Conservation (phyloP, 2,888 invertebrate genomes). For the Myopa testacea region DNA sequence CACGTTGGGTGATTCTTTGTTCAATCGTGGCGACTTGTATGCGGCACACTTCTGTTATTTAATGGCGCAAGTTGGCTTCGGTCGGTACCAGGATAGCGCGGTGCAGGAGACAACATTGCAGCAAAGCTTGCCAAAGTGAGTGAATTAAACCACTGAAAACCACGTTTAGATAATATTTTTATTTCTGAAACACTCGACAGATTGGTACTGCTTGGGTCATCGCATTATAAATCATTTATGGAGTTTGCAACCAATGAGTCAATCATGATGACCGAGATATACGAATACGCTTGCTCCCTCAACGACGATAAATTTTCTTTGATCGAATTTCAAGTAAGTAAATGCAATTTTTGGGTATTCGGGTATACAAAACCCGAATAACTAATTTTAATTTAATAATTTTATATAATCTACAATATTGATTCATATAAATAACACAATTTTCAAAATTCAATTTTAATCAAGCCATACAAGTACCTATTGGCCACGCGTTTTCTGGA, state of each 20-base stretch:
- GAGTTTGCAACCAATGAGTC: constrained; percentile 84
- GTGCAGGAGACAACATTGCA: constrained; percentile 58
- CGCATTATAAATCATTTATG: constrained; percentile 74
- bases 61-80: constrained; percentile 72
- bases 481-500: constrained; percentile 83
- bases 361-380: neutral
- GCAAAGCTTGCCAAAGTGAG: constrained; percentile 59
- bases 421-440: neutral
- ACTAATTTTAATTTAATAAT: neutral
- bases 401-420: neutral
- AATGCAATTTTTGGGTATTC: neutral
- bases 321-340: constrained; percentile 77
- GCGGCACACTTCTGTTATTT: constrained; percentile 98
- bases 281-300: constrained; percentile 90
- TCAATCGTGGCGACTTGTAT: constrained; percentile 82
- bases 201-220: constrained; percentile 84
- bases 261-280: constrained; percentile 94
- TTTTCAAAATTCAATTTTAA: constrained; percentile 45
- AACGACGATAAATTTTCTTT: constrained; percentile 80
- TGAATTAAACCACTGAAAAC: neutral
- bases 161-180: neutral
- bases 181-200: constrained; percentile 67
- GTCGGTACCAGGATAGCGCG: constrained; percentile 63
- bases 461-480: constrained; percentile 85
- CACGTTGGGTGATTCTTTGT: constrained; percentile 79